Evolutionary conservation across 2,888 invertebrate species (phyloP).

Genomic region (Hoplodrina ambigua): DNA sequence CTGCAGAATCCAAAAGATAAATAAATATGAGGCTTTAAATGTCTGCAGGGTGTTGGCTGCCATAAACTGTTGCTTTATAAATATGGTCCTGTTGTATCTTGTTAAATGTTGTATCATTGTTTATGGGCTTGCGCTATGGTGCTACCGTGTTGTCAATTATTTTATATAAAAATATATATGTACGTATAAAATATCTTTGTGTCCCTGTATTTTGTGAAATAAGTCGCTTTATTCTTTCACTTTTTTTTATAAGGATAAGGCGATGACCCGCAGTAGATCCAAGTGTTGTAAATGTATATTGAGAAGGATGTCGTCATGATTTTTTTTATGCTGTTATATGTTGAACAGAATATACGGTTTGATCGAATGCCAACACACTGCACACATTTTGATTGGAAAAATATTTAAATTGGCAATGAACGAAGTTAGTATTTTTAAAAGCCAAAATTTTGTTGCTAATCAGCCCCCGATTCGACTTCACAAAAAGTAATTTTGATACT

Average conservation of each 20-base stretch:
- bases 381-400: constrained; percentile 77
- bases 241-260: constrained; percentile 58
- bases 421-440: constrained; percentile 30
- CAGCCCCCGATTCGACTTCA: constrained; percentile 41
- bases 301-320: constrained; percentile 74
- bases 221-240: constrained; percentile 69
- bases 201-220: constrained; percentile 60
- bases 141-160: constrained; percentile 74
- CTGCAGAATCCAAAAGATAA: constrained; percentile 67
- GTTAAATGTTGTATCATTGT: constrained; percentile 76
- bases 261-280: constrained; percentile 81
- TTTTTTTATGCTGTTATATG: constrained; percentile 61
- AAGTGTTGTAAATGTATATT: constrained; percentile 83
- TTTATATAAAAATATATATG: constrained; percentile 63
- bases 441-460: constrained; percentile 48
- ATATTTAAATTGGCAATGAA: constrained; percentile 70
- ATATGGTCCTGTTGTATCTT: constrained; percentile 65
- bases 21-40: constrained; percentile 84
- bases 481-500: constrained; percentile 2
- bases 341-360: constrained; percentile 68
- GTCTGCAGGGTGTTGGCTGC: constrained; percentile 90
- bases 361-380: constrained; percentile 87
- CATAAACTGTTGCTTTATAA: constrained; percentile 72
- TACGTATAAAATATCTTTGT: constrained; percentile 62
- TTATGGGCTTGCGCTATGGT: constrained; percentile 81